Conservation (phyloP, 1,140 invertebrate genomes). For the Aphaenogaster floridana region DNA sequence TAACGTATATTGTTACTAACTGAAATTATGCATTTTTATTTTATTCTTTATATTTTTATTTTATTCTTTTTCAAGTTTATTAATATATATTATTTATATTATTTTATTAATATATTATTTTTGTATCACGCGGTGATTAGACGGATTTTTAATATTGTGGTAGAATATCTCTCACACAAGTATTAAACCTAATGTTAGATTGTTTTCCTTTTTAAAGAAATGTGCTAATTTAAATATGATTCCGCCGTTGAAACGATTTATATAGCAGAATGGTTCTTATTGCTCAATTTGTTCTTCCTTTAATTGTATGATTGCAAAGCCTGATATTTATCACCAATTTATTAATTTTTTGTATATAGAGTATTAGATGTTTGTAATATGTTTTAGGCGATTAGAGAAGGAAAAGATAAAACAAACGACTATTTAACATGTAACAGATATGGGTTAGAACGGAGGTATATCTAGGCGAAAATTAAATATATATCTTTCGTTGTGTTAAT, state of each 20-base stretch:
- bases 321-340: too few species aligned
- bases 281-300: not conserved
- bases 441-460: not conserved
- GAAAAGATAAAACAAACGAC: not conserved
- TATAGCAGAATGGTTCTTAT: too few species aligned
- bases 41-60: not conserved
- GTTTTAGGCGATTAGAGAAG: not conserved
- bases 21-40: not conserved
- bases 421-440: constrained; percentile 2
- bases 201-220: not conserved
- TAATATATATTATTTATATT: constrained; percentile 8
- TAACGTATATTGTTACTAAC: not conserved
- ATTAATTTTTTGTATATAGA: too few species aligned
- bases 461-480: not conserved
- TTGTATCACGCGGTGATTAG: not conserved
- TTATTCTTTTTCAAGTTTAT: not conserved
- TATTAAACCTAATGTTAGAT: not conserved
- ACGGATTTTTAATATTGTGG: not conserved
- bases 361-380: not conserved
- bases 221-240: not conserved
- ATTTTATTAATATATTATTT: constrained; percentile 6
- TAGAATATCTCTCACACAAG: not conserved
- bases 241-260: not conserved
- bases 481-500: not conserved
- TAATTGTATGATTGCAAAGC: not conserved